These are phyloP conservation scores for Caenorhabditis plicata DNA, from an alignment of 2,888 invertebrate species.

Conservation along the genomic window DNA sequence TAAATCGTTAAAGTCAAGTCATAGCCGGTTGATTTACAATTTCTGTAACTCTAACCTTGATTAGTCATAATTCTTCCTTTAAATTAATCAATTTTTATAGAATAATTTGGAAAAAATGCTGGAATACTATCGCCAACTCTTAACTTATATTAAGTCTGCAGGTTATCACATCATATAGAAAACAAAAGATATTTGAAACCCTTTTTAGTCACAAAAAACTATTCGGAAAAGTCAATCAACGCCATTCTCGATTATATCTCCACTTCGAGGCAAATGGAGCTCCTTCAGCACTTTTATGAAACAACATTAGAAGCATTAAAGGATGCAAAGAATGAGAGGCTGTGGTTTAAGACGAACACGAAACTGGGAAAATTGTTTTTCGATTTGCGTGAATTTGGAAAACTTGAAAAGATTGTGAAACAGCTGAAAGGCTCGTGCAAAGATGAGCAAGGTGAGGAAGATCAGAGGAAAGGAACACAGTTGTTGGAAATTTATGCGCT, in stretches of 20 bases:
- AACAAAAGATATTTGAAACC: not conserved
- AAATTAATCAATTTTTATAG: constrained; percentile 70
- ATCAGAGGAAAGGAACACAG: constrained; percentile 76
- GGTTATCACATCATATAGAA: constrained; percentile 2
- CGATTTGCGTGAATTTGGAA: constrained; percentile 89
- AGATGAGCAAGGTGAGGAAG: constrained; percentile 61
- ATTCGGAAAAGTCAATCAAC: constrained; percentile 98
- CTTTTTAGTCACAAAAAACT: constrained; percentile 87
- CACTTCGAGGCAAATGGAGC: constrained; percentile 94
- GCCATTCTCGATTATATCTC: constrained; percentile 98
- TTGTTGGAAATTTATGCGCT: constrained; percentile 95
- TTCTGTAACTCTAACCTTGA: too few species aligned
- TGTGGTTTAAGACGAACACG: constrained; percentile 99
- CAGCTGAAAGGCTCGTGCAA: constrained; percentile 90
- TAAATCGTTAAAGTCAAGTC: too few species aligned
- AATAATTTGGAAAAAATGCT: constrained; percentile 92
- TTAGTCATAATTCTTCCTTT: too few species aligned
- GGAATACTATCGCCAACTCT: constrained; percentile 87
- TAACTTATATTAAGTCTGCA: constrained; percentile 97
- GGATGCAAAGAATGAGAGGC: constrained; percentile 92
- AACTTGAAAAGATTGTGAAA: constrained; percentile 91
- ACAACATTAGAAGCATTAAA: constrained; percentile 71
- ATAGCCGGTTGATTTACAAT: too few species aligned
- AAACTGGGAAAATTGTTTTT: constrained; percentile 97
- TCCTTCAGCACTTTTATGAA: constrained; percentile 96